Evolutionary conservation across 2,113 vertebrate genomes (phyloP), one percentile per base, ranked within the genome.

Genomic region (Perognathus longimembris): DNA sequence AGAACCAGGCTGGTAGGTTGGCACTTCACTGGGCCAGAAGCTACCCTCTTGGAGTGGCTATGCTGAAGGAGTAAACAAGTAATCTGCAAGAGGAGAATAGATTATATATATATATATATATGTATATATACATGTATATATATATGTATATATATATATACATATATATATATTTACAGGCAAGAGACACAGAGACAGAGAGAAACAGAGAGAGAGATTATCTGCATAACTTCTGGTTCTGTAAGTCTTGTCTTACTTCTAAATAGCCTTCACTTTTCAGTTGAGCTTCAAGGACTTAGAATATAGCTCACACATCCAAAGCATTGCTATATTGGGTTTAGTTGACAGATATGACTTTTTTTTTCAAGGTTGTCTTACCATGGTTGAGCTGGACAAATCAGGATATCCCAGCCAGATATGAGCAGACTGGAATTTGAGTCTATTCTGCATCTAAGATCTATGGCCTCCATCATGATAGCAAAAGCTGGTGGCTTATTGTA

Each of bases 401-500:
- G 38, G 11, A 18, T 78, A 0, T 18, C 6, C 32, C 20, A 2
- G 82, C 32, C 20, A 2, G 82, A 22, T 18, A 2, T 0, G 1
- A 21, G 36, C 40, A 30, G 85, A 24, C 6, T 20, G 45, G 21
- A 26, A 34, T 73, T 32, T 0, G 32, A 91, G 67, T 42, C 1
- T 0, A 0, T 32, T 36, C 36, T n/a, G n/a, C 36, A 34, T 54
- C 61, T 20, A 42, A 28, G 87, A 67, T 36, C 38, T 0, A 1
- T 22, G 64, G 9, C 34, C 32, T 34, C 0, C 59, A 6, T 20
- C 4, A 9, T 0, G 6, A 40, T 18, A 73, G 5, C 7, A 40
- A 59, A 30, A 22, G 24, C 26, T 1, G 75, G 42, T 36, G 5
- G 6, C 28, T 87, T 64, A 26, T 38, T 45, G 10, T 2, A 2